Evolutionary conservation across 2,113 vertebrate species (phyloP).

Genomic region (Corydoras sp.): DNA sequence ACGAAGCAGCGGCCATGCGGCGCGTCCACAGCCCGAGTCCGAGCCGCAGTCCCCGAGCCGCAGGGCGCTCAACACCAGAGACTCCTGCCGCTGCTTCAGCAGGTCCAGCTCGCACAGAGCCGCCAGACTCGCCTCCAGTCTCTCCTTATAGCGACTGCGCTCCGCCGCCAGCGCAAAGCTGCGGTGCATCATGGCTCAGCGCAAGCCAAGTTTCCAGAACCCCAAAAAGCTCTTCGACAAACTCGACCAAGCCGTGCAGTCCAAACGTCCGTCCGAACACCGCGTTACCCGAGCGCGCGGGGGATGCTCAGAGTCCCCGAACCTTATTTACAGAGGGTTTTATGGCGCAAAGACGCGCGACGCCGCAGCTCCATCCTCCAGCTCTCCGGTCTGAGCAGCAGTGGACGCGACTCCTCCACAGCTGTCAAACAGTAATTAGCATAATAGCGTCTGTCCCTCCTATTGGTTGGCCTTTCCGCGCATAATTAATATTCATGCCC

Average conservation of each 20-base stretch:
- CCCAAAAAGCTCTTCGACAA: not conserved
- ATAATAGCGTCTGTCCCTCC: constrained; percentile 8
- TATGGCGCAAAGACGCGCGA: not conserved
- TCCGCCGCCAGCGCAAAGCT: constrained; percentile 54
- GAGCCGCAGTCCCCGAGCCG: constrained; percentile 46
- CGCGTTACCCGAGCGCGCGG: too few relatives aligned
- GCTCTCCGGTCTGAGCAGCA: constrained; percentile 9
- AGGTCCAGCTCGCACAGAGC: constrained; percentile 62
- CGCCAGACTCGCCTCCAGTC: constrained; percentile 62
- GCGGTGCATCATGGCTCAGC: constrained; percentile 44
- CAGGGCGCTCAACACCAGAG: constrained; percentile 55
- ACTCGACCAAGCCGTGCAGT: too few relatives aligned
- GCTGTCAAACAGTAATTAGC: constrained; percentile 49
- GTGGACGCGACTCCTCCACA: constrained; percentile 19
- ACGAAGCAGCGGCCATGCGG: constrained; percentile 45
- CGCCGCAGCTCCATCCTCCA: constrained; percentile 2
- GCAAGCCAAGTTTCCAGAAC: not conserved
- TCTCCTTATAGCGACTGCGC: constrained; percentile 61
- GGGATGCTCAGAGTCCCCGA: too few relatives aligned
- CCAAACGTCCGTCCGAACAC: too few relatives aligned
- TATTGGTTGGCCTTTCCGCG: constrained; percentile 32
- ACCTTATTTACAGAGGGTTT: not conserved
- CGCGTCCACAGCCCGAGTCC: constrained; percentile 15
- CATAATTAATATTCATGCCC: constrained; percentile 26
- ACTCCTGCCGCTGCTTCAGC: constrained; percentile 63